A percentile compares a stretch with the other conserved stretches of the same genome.
Conservation (phyloP, 2,113 vertebrate genomes). For the Neotragus moschatus region DNA sequence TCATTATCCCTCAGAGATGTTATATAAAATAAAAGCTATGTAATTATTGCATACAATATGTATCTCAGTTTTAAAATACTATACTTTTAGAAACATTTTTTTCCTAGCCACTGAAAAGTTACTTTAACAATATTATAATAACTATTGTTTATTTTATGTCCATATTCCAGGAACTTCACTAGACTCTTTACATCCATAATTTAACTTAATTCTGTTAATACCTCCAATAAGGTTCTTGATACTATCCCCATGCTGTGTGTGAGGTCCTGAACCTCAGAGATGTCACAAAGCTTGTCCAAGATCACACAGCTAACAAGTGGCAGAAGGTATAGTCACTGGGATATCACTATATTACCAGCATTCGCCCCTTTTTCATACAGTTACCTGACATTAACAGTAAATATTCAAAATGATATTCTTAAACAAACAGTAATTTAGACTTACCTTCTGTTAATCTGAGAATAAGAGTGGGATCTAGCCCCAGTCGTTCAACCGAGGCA, state of each 20-base stretch:
- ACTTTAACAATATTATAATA: not conserved
- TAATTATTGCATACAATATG: not conserved
- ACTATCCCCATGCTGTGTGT: not conserved
- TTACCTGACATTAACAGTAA: not conserved
- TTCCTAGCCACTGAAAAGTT: not conserved
- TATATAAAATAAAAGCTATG: not conserved
- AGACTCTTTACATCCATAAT: not conserved
- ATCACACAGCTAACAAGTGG: too few relatives aligned
- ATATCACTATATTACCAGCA: too few relatives aligned
- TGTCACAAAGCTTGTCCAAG: not conserved
- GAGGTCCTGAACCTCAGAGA: not conserved
- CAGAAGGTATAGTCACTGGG: not conserved
- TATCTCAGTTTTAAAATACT: not conserved
- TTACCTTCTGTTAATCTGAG: conserved; percentile 63
- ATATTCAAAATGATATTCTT: not conserved
- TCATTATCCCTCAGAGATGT: not conserved
- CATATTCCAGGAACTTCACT: not conserved
- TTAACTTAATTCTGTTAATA: not conserved
- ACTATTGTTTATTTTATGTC: not conserved
- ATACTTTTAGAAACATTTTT: not conserved
- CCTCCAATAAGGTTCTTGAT: not conserved
- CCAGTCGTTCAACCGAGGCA: not conserved
- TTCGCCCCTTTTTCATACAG: not conserved
- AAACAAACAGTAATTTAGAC: not conserved
- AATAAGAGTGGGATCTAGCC: conserved; percentile 49